Base-by-base conservation (phyloP, 2,888 invertebrate genomes). In the Spialia ferax region DNA sequence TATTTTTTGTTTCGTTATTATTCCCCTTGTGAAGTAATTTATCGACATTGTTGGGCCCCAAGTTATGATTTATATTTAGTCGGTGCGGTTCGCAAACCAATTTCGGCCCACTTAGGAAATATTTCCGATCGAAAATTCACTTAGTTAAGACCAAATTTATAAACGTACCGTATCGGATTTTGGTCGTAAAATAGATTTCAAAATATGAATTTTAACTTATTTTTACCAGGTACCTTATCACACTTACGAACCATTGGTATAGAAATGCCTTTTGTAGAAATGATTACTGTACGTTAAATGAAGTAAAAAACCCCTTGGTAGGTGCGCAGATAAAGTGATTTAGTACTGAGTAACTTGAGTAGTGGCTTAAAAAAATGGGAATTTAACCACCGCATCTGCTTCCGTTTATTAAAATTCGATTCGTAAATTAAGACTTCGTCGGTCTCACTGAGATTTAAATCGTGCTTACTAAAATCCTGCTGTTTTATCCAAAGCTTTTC, bases 361-460 rank as follows among this genome's bases (percentile, higher is more conserved):
- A 73, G 71, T 70, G 69, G 76, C 75, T 77, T 76, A 75, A 79
- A 79, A 73, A 22, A 65, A 52, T 42, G 38, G 80, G 81, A 80
- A 79, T 80, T 76, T 75, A 72, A 75, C 71, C 60, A 74, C 73
- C 73, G 73, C 77, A 76, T 75, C 77, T 75, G 76, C 22, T 38
- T 56, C 63, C 63, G 32, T 69, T 69, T 69, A 69, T 87, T 88
- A 89, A 85, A 89, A 89, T 86, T 81, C 75, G 75, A 73, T 77
- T 75, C 76, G 75, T 84, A 87, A 87, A 79, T 87, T 66, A 74
- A 64, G 85, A 87, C 78, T 87, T 86, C 77, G 81, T 79, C 79
- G 71, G 72, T 76, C 76, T 75, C 73, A 74, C 81, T 78, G 75
- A 82, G 84, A 84, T 81, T 85, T 85, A 74, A 83, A 83, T 85